A percentile compares a stretch with the other conserved stretches of the same genome.
These are phyloP conservation scores for Anguilla anguilla DNA, from an alignment of 2,797 vertebrate genomes.

Conservation along the genomic window DNA sequence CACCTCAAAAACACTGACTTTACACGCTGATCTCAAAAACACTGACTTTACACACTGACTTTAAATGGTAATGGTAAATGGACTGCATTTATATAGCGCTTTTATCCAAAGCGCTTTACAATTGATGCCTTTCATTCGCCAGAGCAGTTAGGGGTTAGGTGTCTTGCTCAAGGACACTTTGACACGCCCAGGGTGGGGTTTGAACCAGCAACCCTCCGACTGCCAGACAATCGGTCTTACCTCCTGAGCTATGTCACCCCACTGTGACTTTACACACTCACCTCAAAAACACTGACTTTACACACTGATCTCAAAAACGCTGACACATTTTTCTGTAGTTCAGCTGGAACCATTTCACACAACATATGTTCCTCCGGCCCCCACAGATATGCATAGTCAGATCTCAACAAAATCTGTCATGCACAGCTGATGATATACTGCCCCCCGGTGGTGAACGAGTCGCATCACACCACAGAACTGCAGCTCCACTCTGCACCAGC, in stretches of 20 bases:
- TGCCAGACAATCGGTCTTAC: too few species aligned
- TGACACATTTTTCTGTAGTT: background rate
- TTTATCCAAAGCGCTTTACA: too few species aligned
- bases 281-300: background rate
- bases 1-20: too few species aligned
- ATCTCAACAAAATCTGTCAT: background rate
- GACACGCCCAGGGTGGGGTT: too few species aligned
- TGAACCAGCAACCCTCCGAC: too few species aligned
- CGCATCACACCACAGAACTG: background rate
- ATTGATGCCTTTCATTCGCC: too few species aligned
- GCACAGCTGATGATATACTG: constrained; percentile 27
- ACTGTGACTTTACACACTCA: background rate
- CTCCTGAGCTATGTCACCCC: too few species aligned
- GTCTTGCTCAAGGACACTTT: too few species aligned
- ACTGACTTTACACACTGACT: background rate
- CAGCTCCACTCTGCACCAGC: background rate
- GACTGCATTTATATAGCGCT: too few species aligned
- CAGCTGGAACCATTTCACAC: background rate
- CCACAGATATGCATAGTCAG: background rate
- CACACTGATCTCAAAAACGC: background rate
- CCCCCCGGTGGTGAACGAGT: constrained; percentile 48
- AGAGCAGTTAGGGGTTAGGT: too few species aligned
- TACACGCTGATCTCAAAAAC: too few species aligned
- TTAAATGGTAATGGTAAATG: too few species aligned
- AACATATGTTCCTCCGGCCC: background rate